Evolutionary conservation across 2,888 invertebrate species (phyloP), one percentile per base, ranked within the genome.

Genomic region (Ditula angustiorana): DNA sequence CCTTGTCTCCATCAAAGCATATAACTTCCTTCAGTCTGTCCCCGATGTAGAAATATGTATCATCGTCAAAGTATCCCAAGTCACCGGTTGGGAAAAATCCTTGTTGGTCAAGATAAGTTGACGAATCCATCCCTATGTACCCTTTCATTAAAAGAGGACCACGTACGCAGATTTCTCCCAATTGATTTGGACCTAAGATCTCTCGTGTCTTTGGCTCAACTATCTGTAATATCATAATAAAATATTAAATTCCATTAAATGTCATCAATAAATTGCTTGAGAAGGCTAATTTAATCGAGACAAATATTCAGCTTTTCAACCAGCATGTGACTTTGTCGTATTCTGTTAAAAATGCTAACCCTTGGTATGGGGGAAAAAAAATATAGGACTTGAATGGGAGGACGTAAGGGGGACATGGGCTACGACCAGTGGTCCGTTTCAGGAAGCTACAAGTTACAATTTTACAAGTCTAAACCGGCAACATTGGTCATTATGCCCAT

Each of bases 1-100:
- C 46, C 44, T 57, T 11, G 11, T 19, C 2, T 13, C 46, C 46
- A 5, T 44, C 24, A 5, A 26, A 44, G 1, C n/a, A 24, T 13
- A 57, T 30, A 2, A 46, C 19, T 13, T 57, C 57, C 26, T 46
- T 57, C 11, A 57, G 19, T 7, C 57, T 24, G 30, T 46, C 57
- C 2, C 46, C 46, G 5, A 57, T 11, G 19, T 46, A 57, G 11
- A 57, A 46, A 16, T 57, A 57, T 19, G 5, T 19, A n/a, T 57
- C 57, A 19, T 57, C 57, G 24, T 57, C 57, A 57, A 46, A 57
- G 19, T 57, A 57, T 21, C 44, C 57, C 8, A 57, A 19, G 21
- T 57, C 57, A 13, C 57, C 57, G n/a, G 30, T 57, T 28, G 19
- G 16, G 21, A 30, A 57, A 30, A 44, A 57, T 11, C 41, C 57